phyloP scores from a whole-genome alignment of 2,113 vertebrate species.

The cattle (Bos taurus) region DNA sequence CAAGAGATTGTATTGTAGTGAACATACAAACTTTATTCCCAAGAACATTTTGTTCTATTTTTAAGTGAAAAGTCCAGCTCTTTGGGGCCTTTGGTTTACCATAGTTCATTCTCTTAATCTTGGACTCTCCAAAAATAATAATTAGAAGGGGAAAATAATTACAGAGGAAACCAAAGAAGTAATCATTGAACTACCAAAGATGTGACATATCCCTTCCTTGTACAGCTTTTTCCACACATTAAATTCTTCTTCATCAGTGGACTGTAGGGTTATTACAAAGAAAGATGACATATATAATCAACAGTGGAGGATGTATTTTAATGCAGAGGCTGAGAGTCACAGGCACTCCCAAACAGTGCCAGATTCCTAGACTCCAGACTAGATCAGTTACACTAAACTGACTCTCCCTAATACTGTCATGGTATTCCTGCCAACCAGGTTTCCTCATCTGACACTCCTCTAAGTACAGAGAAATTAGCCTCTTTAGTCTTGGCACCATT shows the following conservation, averaged over 20 bases:
- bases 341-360: background rate
- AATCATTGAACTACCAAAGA: background rate
- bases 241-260: background rate
- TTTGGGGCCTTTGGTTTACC: background rate
- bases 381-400: background rate
- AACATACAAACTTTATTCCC: background rate
- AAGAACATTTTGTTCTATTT: background rate
- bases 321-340: background rate
- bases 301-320: background rate
- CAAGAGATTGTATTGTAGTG: background rate
- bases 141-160: background rate
- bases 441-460: background rate
- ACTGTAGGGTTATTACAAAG: background rate
- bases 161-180: background rate
- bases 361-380: background rate
- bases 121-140: background rate
- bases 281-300: background rate
- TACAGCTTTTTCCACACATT: background rate
- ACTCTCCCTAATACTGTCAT: background rate
- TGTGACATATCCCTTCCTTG: background rate
- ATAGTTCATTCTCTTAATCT: background rate
- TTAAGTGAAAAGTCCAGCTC: background rate
- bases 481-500: too few species aligned
- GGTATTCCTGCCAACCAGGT: background rate
- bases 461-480: background rate